phyloP scores from a whole-genome alignment of 2,113 vertebrate genomes.

The Sebastes fasciatus region DNA sequence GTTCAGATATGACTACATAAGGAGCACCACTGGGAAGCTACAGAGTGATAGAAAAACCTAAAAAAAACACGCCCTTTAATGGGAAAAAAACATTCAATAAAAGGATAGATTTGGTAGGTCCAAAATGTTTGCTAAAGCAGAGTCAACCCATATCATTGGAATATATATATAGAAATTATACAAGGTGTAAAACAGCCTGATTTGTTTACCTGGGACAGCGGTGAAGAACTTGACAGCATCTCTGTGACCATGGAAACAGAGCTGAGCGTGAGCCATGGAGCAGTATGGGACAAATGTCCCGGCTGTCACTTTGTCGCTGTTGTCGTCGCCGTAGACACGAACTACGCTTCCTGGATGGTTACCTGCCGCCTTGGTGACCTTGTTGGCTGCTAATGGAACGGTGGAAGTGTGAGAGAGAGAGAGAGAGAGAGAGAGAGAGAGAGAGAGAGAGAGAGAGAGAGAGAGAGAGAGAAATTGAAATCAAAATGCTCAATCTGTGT shows the following conservation, averaged over 20 bases:
- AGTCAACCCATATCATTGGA: neutral
- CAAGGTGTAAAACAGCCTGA: no score
- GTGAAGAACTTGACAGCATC: constrained; percentile 99
- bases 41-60: no score
- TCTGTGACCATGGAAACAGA: constrained; percentile 97
- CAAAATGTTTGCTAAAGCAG: neutral
- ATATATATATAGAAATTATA: neutral
- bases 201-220: constrained; percentile 91
- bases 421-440: neutral
- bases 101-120: neutral
- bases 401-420: constrained; percentile 66
- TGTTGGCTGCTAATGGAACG: constrained; percentile 83
- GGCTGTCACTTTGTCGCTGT: constrained; percentile 94
- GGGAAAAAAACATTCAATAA: neutral
- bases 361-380: constrained; percentile 84
- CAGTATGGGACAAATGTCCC: constrained; percentile 96
- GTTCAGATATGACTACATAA: no score
- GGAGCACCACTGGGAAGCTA: no score
- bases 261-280: constrained; percentile 97
- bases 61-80: neutral
- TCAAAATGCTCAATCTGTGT: neutral
- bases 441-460: neutral
- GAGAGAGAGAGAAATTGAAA: neutral
- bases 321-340: constrained; percentile 94
- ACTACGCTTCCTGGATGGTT: constrained; percentile 90